These are phyloP conservation scores for Rhodeus uyekii DNA, from an alignment of 2,797 vertebrate genomes.

Conservation along the genomic window DNA sequence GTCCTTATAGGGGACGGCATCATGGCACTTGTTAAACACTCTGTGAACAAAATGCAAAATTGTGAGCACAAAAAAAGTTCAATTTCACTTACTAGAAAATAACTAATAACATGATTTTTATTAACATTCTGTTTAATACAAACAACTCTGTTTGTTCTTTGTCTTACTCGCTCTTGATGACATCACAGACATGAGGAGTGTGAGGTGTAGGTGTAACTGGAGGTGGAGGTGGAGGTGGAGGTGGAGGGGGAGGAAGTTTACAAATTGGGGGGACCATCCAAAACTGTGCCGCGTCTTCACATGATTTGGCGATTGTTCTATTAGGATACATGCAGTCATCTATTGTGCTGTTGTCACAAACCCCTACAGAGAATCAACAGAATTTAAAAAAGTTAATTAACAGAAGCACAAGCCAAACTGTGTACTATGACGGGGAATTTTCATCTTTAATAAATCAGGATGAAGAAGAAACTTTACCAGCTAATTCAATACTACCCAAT, in stretches of 20 bases:
- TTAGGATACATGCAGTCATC: conserved; percentile 85
- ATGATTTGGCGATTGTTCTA: conserved; percentile 68
- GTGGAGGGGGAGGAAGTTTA: rapidly evolving
- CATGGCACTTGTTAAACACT: conserved; percentile 76
- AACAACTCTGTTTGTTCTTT: background rate
- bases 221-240: background rate
- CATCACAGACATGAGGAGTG: conserved; percentile 63
- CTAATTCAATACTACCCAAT: background rate
- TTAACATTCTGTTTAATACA: background rate
- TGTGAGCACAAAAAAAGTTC: background rate
- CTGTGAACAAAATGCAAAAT: conserved; percentile 62
- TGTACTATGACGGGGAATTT: background rate
- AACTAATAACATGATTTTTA: background rate
- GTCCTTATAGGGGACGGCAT: conserved; percentile 47
- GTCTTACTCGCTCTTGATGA: conserved; percentile 66
- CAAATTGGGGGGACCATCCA: conserved; percentile 75
- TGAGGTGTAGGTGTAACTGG: background rate
- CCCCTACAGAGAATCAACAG: conserved; percentile 69
- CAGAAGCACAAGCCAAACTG: background rate
- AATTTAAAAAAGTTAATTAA: background rate
- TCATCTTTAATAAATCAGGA: background rate
- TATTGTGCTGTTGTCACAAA: conserved; percentile 79
- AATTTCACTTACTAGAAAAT: background rate
- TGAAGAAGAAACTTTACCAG: background rate
- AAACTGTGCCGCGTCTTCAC: conserved; percentile 72